These are phyloP conservation scores for Dipodomys merriami DNA, from an alignment of 2,113 vertebrate species.

Conservation along the genomic window DNA sequence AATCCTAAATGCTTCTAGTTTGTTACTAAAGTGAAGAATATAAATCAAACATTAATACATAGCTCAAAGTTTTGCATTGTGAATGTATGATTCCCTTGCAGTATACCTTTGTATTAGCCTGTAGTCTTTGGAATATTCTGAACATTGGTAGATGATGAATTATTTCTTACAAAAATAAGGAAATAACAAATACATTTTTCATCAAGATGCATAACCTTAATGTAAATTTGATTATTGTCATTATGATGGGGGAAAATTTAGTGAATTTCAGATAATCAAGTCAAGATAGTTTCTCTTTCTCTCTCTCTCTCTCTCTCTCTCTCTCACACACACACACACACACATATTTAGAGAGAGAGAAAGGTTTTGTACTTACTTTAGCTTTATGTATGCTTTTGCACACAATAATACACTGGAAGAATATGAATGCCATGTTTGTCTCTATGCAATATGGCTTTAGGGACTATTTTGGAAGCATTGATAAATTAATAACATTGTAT, in stretches of 20 bases:
- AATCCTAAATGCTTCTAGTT: neutral
- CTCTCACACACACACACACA: neutral
- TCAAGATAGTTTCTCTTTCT: neutral
- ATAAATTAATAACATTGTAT: neutral
- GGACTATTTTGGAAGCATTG: neutral
- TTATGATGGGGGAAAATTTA: neutral
- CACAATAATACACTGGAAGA: neutral
- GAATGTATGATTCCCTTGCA: neutral
- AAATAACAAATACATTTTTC: neutral
- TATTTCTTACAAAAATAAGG: neutral
- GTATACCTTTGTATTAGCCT: neutral
- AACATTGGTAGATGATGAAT: neutral
- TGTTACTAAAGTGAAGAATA: neutral
- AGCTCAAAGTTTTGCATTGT: neutral
- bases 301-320: too few relatives aligned
- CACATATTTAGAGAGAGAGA: too few relatives aligned
- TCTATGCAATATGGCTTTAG: neutral
- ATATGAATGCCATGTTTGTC: neutral
- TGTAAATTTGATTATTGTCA: neutral
- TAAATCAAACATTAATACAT: slow-evolving; percentile 38
- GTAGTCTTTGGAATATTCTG: neutral
- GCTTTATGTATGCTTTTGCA: neutral
- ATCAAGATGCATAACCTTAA: neutral
- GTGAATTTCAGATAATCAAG: neutral
- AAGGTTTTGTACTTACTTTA: neutral